Percentiles rank a stretch among this genome's conserved stretches.
Conservation (phyloP, 1,140 invertebrate genomes). For the Microplitis demolitor region DNA sequence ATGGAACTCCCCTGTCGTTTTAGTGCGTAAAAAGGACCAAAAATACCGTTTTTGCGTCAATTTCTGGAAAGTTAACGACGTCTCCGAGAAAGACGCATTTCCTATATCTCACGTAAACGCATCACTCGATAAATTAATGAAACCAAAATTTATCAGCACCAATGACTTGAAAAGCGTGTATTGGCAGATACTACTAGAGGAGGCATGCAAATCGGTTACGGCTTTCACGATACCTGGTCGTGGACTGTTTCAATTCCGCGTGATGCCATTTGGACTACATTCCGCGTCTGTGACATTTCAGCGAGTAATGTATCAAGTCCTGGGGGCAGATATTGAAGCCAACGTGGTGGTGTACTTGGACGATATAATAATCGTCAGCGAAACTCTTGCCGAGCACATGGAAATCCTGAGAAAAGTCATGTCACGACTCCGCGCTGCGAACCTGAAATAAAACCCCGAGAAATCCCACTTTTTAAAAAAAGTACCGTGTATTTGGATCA, state of each 20-base stretch:
- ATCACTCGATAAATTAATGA: slow-evolving; percentile 51
- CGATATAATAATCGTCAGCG: slow-evolving; percentile 25
- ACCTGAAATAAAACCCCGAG: slow-evolving; percentile 33
- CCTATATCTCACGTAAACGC: slow-evolving; percentile 60
- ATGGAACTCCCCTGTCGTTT: not conserved
- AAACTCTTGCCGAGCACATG: too few species aligned
- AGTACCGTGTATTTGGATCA: slow-evolving; percentile 40
- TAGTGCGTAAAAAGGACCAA: slow-evolving; percentile 16
- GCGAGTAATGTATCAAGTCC: slow-evolving; percentile 35
- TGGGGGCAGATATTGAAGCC: not conserved
- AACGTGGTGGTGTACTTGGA: slow-evolving; percentile 37
- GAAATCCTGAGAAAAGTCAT: slow-evolving; percentile 33
- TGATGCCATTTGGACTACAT: slow-evolving; percentile 46
- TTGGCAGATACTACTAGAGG: slow-evolving; percentile 31
- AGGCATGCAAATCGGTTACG: slow-evolving; percentile 21
- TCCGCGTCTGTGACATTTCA: slow-evolving; percentile 44
- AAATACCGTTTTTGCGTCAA: slow-evolving; percentile 56
- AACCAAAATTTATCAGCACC: slow-evolving; percentile 44
- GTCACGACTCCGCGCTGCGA: slow-evolving; percentile 25
- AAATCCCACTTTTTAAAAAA: slow-evolving; percentile 39
- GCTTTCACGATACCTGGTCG: slow-evolving; percentile 30
- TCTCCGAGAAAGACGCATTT: slow-evolving; percentile 55
- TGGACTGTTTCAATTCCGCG: slow-evolving; percentile 40
- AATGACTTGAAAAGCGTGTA: slow-evolving; percentile 37
- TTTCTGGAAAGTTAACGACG: slow-evolving; percentile 51